A percentile compares a stretch with the other conserved stretches of the same genome.
These are phyloP conservation scores for Leucosticte australis DNA, from an alignment of 2,113 vertebrate species.

Conservation along the genomic window DNA sequence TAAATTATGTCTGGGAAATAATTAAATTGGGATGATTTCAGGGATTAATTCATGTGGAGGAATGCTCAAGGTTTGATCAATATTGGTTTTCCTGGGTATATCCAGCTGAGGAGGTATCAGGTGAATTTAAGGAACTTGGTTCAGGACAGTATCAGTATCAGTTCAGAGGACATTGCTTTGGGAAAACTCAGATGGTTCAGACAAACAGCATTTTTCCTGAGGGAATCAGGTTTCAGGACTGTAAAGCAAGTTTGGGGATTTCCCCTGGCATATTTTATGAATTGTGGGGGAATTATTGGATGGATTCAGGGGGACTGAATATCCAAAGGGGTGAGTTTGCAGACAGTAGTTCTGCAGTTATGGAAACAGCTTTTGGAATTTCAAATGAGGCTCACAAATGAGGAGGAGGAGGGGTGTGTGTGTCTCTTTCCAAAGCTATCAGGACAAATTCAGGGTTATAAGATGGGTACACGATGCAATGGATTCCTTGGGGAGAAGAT, in stretches of 20 bases:
- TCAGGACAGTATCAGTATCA: not conserved
- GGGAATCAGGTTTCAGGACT: not conserved
- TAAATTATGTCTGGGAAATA: not conserved
- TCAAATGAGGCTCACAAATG: not conserved
- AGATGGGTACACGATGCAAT: not conserved
- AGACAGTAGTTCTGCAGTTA: not conserved
- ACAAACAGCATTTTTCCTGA: not conserved
- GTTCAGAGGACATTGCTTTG: not conserved
- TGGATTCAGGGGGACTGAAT: not conserved
- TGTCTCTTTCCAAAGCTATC: not conserved
- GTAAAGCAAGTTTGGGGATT: not conserved
- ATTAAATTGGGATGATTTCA: not conserved
- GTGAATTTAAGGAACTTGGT: not conserved
- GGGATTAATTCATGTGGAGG: not conserved
- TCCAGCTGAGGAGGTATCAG: not conserved
- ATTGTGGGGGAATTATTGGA: accelerated
- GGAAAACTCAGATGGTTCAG: not conserved
- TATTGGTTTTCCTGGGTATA: not conserved
- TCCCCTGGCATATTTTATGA: not conserved
- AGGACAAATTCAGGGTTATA: not conserved
- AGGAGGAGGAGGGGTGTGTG: not conserved
- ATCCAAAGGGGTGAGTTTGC: not conserved
- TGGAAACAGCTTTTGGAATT: not conserved
- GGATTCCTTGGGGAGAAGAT: not conserved
- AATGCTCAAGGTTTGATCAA: not conserved